phyloP scores from a whole-genome alignment of 2,888 invertebrate species.

The Megalurothrips usitatus region DNA sequence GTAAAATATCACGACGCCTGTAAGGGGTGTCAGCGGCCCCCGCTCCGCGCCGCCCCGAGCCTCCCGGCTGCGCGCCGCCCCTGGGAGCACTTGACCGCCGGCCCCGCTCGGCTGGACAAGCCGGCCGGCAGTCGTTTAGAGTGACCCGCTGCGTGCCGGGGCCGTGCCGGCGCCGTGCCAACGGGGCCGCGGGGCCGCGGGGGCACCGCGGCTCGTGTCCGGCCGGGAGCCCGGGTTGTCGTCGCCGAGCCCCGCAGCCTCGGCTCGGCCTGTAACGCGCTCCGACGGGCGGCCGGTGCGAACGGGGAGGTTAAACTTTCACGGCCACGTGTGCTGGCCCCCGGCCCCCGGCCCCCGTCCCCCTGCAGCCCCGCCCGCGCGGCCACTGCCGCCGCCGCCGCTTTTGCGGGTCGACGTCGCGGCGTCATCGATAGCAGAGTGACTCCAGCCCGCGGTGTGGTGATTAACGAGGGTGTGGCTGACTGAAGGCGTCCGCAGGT shows the following conservation, averaged over 20 bases:
- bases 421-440: neutral
- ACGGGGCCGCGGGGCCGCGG: too few relatives aligned
- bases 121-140: neutral
- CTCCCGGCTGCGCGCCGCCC: neutral
- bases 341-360: too few relatives aligned
- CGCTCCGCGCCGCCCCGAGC: neutral
- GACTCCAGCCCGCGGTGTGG: neutral
- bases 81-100: neutral
- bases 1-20: conserved; percentile 1
- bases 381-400: too few relatives aligned
- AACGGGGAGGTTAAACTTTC: too few relatives aligned
- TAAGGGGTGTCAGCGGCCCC: neutral
- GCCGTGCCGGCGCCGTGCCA: neutral
- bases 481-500: neutral
- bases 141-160: neutral
- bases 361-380: too few relatives aligned
- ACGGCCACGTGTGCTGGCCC: too few relatives aligned
- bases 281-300: too few relatives aligned
- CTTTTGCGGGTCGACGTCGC: neutral
- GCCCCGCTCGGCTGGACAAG: too few relatives aligned
- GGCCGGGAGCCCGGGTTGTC: too few relatives aligned
- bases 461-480: neutral
- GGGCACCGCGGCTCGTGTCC: too few relatives aligned
- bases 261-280: too few relatives aligned
- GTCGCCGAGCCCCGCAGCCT: too few relatives aligned